Evolutionary conservation across 2,888 invertebrate genomes (phyloP).

Genomic region (Clepsis dumicolana): DNA sequence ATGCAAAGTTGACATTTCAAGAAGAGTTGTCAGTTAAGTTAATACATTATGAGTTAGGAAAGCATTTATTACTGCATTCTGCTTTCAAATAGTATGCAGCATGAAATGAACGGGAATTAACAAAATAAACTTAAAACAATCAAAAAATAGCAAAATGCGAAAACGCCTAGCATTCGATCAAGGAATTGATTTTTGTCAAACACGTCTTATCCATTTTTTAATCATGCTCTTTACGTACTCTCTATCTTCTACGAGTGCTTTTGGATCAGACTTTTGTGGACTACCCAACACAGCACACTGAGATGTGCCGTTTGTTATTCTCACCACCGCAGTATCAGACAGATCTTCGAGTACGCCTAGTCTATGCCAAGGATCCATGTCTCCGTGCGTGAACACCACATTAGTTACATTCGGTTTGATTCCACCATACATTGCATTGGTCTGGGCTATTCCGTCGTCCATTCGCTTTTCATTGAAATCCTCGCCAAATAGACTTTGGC

Average conservation of each 20-base stretch:
- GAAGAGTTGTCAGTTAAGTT: no score
- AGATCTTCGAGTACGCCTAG: constrained; percentile 80
- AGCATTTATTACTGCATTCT: no score
- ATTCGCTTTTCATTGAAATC: constrained; percentile 67
- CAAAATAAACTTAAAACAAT: no score
- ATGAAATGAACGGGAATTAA: no score
- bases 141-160: no score
- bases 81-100: no score
- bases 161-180: no score
- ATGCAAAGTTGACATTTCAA: no score
- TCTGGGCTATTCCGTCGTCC: constrained; percentile 65
- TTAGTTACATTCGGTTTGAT: constrained; percentile 78
- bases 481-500: constrained; percentile 73
- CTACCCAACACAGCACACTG: constrained; percentile 72
- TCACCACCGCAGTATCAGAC: constrained; percentile 70
- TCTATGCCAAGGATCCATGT: constrained; percentile 86
- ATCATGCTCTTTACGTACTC: constrained; percentile 68
- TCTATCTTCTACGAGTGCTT: constrained; percentile 70
- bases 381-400: constrained; percentile 87
- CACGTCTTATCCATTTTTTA: constrained; percentile 68
- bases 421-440: constrained; percentile 82
- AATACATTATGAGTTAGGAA: no score
- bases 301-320: constrained; percentile 64
- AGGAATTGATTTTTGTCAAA: no score
- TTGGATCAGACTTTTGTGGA: constrained; percentile 61